Conservation (phyloP, 2,888 invertebrate genomes). For the Ernsta delagoae region DNA sequence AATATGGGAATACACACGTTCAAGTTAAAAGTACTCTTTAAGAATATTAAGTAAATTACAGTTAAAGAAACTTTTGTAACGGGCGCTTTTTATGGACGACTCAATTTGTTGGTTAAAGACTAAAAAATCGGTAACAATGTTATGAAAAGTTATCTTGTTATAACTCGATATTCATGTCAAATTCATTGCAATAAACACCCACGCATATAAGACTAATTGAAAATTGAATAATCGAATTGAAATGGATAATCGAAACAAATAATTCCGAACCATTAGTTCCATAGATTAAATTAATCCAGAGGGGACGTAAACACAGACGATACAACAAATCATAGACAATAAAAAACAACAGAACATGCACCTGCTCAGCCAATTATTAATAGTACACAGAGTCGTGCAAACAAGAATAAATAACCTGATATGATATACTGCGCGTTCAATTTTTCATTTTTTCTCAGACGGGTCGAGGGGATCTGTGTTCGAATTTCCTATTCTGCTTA, state of each 20-base stretch:
- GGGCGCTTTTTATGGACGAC: no score
- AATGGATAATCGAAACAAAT: no score
- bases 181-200: no score
- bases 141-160: no score
- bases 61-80: neutral
- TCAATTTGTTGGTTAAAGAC: no score
- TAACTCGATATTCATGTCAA: no score
- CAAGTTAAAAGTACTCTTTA: neutral
- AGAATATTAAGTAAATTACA: neutral
- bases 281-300: neutral
- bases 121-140: no score
- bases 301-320: constrained; percentile 8
- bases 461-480: constrained; percentile 21
- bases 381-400: constrained; percentile 27
- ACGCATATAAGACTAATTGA: no score
- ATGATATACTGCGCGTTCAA: constrained; percentile 32
- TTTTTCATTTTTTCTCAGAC: constrained; percentile 42
- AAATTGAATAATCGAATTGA: no score
- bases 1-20: constrained; percentile 15
- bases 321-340: constrained; percentile 13
- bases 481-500: neutral
- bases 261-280: neutral
- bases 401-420: constrained; percentile 26
- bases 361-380: constrained; percentile 34
- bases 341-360: constrained; percentile 21